A percentile compares a stretch with the other conserved stretches of the same genome.
Conservation (phyloP, 2,113 vertebrate genomes). For the Corydoras maculifer region DNA sequence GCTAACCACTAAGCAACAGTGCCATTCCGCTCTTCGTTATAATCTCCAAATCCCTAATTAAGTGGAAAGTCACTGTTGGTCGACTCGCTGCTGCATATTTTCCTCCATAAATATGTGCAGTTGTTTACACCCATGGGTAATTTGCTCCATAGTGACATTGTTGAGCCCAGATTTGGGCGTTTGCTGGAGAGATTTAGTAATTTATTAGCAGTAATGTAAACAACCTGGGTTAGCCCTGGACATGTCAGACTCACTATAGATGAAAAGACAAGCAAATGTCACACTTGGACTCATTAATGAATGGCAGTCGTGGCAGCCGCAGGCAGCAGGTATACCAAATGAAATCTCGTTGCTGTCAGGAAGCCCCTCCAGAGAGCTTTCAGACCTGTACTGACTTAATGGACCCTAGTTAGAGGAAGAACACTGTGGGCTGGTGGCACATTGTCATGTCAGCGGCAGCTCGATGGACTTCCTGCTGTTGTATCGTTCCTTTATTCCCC, state of each 20-base stretch:
- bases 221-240: slow-evolving; percentile 23
- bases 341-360: slow-evolving; percentile 33
- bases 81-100: too few species aligned
- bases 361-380: slow-evolving; percentile 44
- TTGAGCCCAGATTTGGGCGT: slow-evolving; percentile 1
- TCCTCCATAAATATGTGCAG: too few species aligned
- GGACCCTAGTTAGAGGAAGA: slow-evolving; percentile 33
- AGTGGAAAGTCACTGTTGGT: too few species aligned
- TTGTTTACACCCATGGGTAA: too few species aligned
- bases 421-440: slow-evolving; percentile 15
- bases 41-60: too few species aligned
- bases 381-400: slow-evolving; percentile 37
- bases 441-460: too few species aligned
- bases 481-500: too few species aligned
- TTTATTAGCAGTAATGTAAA: slow-evolving; percentile 32
- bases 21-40: too few species aligned
- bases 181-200: slow-evolving; percentile 28
- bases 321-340: slow-evolving; percentile 36
- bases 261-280: slow-evolving; percentile 21
- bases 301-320: slow-evolving; percentile 12
- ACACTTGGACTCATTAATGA: slow-evolving; percentile 27
- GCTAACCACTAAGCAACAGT: too few species aligned
- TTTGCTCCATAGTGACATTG: background rate
- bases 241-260: slow-evolving; percentile 9
- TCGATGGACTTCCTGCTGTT: too few species aligned